Evolutionary conservation across 1,140 invertebrate genomes (phyloP), one percentile per base, ranked within the genome.

Genomic region (Spodoptera litura): DNA sequence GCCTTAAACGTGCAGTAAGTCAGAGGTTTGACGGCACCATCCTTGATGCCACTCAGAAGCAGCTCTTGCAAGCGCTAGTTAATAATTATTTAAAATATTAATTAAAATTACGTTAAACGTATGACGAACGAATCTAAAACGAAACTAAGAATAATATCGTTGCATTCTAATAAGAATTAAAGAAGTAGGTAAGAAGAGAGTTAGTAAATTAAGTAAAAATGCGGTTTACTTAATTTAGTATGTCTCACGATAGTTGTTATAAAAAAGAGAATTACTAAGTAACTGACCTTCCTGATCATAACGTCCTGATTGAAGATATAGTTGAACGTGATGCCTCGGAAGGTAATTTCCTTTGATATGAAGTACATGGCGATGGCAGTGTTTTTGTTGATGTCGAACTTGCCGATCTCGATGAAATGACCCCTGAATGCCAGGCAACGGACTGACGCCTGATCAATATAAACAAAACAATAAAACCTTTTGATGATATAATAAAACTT

Each of bases 251-350:
- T n/a, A n/a, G n/a, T n/a, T n/a, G n/a, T n/a, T n/a, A n/a, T n/a
- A n/a, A n/a, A n/a, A n/a, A n/a, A 31, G 4, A 31, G 4, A 31
- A 4, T 31, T 2, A 31, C 2, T 31, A 31, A 8, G 4, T 44
- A 9, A 44, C 38, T 44, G 38, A 95, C 94, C 88, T 86, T 89
- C 85, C 91, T 93, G 52, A 92, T 90, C 8, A 88, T 86, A 35
- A 78, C 81, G 76, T 79, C 87, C 82, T 90, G 87, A 5, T 94
- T 90, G 81, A 95, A 97, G 66, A 98, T 92, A 76, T 96, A 95
- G 92, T 98, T 98, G 84, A 99, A 95, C 87, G 98, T 96, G 79
- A 99, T 97, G 51, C 98, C 98, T 94, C 98, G 97, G 95, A 99
- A 97, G 87, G 97, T 97, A 4, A 97, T 96, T 88, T 98, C 98